Conservation (phyloP, 1,140 invertebrate genomes). For the Hyposmocoma kahamanoa region DNA sequence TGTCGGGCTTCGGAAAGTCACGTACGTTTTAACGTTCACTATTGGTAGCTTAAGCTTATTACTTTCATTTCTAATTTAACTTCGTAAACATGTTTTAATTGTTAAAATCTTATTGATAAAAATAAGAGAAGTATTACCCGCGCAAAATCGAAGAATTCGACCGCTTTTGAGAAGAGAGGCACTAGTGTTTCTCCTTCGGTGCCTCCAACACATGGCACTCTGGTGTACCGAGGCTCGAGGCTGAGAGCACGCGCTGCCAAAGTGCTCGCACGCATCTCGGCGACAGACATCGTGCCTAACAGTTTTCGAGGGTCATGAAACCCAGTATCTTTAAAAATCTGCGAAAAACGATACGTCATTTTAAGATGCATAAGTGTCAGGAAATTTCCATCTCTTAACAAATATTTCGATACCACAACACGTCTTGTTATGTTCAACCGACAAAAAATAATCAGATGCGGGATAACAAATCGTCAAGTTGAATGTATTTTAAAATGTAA, state of each 20-base stretch:
- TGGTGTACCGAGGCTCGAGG: conserved; percentile 49
- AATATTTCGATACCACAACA: no score
- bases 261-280: conserved; percentile 60
- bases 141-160: conserved; percentile 54
- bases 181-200: conserved; percentile 54
- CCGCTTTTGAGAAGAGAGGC: conserved; percentile 58
- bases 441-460: no score
- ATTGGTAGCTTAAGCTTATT: no score
- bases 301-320: conserved; percentile 58
- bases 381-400: background rate
- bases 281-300: conserved; percentile 53
- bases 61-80: no score
- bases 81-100: no score
- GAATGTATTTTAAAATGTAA: no score
- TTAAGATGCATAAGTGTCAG: no score
- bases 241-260: conserved; percentile 50
- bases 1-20: conserved; percentile 2
- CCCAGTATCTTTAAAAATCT: conserved; percentile 58
- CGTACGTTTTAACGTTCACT: no score
- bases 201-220: conserved; percentile 56
- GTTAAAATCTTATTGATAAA: no score
- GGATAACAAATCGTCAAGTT: no score
- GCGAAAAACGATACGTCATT: conserved; percentile 7
- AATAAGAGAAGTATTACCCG: conserved; percentile 27
- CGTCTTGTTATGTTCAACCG: no score